Percentiles rank a stretch among this genome's conserved stretches.
Evolutionary conservation across 2,797 vertebrate species (phyloP).

Genomic region (Ficedula albicollis): DNA sequence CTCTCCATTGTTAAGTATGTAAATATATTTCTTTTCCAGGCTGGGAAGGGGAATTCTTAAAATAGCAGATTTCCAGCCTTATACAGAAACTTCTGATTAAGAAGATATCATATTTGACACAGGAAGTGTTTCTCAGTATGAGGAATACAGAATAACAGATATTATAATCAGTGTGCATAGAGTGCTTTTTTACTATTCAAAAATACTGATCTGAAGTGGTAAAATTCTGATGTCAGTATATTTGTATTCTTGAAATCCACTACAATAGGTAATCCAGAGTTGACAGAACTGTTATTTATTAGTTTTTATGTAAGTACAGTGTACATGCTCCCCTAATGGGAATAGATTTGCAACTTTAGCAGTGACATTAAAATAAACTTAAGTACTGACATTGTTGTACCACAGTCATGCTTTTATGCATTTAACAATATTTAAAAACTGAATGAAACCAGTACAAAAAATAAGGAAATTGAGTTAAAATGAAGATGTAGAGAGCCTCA

Average conservation of each 20-base stretch:
- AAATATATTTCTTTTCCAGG: not conserved
- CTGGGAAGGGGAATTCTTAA: not conserved
- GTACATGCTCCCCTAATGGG: not conserved
- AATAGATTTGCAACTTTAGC: not conserved
- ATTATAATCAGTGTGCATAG: not conserved
- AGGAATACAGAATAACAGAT: not conserved
- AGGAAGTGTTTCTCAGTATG: not conserved
- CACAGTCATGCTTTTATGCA: not conserved
- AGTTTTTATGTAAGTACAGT: not conserved
- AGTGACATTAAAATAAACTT: not conserved
- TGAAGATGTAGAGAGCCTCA: not conserved
- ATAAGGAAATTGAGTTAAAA: not conserved
- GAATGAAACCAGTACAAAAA: not conserved
- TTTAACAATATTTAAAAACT: not conserved
- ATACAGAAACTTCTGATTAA: not conserved
- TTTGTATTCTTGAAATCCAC: not conserved
- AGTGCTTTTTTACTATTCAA: not conserved
- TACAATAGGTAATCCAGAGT: fast-evolving
- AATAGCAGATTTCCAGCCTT: not conserved
- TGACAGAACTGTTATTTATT: not conserved
- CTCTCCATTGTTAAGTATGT: not conserved
- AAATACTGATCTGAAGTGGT: not conserved
- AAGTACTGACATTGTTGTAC: not conserved
- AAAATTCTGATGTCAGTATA: not conserved
- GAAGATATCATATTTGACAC: not conserved